Evolutionary conservation across 2,797 vertebrate species (phyloP).

Genomic region (Neopelma chrysocephalum): DNA sequence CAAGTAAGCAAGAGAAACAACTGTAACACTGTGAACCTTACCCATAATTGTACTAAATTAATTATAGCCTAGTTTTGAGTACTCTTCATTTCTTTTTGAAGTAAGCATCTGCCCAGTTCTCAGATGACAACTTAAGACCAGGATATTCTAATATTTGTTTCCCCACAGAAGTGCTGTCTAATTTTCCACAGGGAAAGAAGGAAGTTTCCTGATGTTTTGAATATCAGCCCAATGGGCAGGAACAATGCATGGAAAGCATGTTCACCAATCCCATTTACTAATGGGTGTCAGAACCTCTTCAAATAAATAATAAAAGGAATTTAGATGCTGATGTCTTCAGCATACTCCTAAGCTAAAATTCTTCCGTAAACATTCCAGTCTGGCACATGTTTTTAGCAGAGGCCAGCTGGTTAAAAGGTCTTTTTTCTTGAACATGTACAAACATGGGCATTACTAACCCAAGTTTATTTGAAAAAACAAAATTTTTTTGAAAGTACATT

Average conservation of each 20-base stretch:
- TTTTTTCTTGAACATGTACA: background rate
- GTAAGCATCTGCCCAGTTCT: background rate
- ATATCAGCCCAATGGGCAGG: background rate
- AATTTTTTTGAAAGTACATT: background rate
- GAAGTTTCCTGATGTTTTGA: background rate
- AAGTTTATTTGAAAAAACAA: background rate
- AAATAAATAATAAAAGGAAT: background rate
- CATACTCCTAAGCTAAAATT: background rate
- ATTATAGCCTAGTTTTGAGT: background rate
- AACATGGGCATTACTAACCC: background rate
- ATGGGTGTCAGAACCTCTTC: background rate
- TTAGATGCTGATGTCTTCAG: background rate
- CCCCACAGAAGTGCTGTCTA: background rate
- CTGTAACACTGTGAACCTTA: background rate
- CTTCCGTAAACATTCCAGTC: background rate
- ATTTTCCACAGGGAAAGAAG: background rate
- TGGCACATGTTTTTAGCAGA: background rate
- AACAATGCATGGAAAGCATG: background rate
- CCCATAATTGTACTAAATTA: background rate
- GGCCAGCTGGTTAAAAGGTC: background rate
- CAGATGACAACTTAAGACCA: background rate
- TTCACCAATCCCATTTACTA: background rate
- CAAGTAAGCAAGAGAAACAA: background rate
- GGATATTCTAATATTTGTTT: background rate
- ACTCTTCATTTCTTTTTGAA: background rate